Conservation (phyloP, 2,113 vertebrate genomes). For the Loxodonta africana region DNA sequence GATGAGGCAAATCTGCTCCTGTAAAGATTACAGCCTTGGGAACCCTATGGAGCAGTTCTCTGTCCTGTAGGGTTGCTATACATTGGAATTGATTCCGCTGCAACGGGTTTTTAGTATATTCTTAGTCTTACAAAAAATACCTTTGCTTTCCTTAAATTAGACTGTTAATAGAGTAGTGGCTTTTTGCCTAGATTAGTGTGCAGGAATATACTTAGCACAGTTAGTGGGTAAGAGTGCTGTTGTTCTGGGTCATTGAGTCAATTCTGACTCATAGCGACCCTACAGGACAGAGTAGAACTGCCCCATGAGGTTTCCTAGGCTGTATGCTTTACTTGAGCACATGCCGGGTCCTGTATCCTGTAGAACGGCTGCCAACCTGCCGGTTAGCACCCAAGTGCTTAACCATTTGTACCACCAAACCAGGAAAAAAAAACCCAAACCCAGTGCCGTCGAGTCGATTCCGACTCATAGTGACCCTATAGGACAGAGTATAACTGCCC, state of each 20-base stretch:
- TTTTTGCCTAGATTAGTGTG: conserved; percentile 15
- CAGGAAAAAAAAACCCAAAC: too few species aligned
- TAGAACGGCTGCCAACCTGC: neutral
- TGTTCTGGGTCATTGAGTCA: neutral
- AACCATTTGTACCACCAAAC: neutral
- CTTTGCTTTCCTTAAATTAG: conserved; percentile 42
- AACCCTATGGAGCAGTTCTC: neutral
- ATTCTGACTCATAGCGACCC: neutral
- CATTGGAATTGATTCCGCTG: neutral
- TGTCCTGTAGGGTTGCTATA: neutral
- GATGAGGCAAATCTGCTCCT: neutral
- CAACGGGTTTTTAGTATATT: neutral
- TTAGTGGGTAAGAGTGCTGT: neutral
- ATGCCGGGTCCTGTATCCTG: too few species aligned
- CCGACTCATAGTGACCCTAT: too few species aligned
- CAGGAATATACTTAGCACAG: neutral
- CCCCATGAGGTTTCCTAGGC: neutral
- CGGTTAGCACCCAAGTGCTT: neutral
- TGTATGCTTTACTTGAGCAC: neutral
- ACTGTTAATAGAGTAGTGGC: neutral
- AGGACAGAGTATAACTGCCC: too few species aligned
- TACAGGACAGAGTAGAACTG: too few species aligned
- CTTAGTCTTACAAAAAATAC: neutral
- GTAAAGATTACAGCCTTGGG: neutral
- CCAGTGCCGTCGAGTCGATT: too few species aligned